These are phyloP conservation scores for Sylvietta virens DNA, from an alignment of 2,113 vertebrate genomes.

Conservation along the genomic window DNA sequence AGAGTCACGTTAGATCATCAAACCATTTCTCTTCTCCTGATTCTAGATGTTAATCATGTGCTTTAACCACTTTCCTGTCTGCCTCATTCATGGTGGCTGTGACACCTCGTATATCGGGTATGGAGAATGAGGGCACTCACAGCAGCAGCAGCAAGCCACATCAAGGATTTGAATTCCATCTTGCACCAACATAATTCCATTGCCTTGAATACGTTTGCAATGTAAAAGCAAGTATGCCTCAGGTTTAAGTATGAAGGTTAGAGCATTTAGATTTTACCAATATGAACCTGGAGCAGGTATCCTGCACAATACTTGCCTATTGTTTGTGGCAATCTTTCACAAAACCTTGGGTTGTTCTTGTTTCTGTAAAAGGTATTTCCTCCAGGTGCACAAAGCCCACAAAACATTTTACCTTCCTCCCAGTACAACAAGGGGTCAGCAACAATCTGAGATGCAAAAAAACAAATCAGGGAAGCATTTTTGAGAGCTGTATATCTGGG, in stretches of 20 bases:
- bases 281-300: background rate
- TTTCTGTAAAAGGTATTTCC: background rate
- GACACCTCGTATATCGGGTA: accelerated
- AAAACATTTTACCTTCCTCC: background rate
- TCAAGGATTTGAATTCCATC: background rate
- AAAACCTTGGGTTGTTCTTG: background rate
- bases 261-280: background rate
- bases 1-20: background rate
- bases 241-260: background rate
- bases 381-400: background rate
- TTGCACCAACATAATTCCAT: background rate
- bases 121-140: background rate
- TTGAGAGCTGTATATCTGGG: background rate
- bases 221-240: background rate
- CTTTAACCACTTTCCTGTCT: background rate
- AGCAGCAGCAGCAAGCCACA: background rate
- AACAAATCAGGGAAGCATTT: background rate
- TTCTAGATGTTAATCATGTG: background rate
- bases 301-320: background rate
- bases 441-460: background rate
- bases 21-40: background rate
- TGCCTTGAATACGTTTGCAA: background rate
- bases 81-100: background rate
- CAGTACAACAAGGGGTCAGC: background rate
- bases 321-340: background rate